These are phyloP conservation scores for Trochalopteron elliotii DNA, from an alignment of 2,113 vertebrate genomes.

Conservation along the genomic window DNA sequence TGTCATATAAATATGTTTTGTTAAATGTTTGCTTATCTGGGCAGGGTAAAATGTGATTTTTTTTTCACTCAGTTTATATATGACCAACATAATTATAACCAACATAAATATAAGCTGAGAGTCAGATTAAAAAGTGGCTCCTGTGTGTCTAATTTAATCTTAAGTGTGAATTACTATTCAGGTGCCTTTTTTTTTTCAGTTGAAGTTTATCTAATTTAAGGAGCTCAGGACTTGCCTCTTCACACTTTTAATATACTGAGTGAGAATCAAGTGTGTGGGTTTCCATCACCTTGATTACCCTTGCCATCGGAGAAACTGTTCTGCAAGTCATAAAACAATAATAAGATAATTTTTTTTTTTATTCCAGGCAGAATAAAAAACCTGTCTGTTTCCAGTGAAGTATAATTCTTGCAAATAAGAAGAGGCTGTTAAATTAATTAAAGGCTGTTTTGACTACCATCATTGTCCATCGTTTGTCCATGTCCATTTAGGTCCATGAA, in stretches of 20 bases:
- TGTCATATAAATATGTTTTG: not conserved
- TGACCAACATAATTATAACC: not conserved
- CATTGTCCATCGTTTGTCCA: not conserved
- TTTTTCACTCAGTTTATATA: not conserved
- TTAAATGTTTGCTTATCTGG: not conserved
- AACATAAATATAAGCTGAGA: not conserved
- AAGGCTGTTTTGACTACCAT: not conserved
- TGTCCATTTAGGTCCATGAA: not conserved
- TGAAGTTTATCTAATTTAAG: not conserved
- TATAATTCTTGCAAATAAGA: not conserved
- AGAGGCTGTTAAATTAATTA: not conserved
- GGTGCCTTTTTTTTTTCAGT: not conserved
- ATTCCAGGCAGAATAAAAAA: not conserved
- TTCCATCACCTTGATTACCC: slow-evolving; percentile 26
- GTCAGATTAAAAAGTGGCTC: not conserved
- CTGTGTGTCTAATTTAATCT: not conserved
- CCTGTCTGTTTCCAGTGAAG: not conserved
- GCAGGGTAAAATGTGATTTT: not conserved
- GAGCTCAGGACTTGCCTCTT: not conserved
- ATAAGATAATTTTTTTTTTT: not conserved
- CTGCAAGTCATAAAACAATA: slow-evolving; percentile 4
- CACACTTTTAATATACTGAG: not conserved
- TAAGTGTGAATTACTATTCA: not conserved
- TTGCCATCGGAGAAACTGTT: slow-evolving; percentile 7
- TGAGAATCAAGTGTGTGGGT: not conserved